phyloP scores from a whole-genome alignment of 2,888 invertebrate genomes.

The Agrotis clavis region DNA sequence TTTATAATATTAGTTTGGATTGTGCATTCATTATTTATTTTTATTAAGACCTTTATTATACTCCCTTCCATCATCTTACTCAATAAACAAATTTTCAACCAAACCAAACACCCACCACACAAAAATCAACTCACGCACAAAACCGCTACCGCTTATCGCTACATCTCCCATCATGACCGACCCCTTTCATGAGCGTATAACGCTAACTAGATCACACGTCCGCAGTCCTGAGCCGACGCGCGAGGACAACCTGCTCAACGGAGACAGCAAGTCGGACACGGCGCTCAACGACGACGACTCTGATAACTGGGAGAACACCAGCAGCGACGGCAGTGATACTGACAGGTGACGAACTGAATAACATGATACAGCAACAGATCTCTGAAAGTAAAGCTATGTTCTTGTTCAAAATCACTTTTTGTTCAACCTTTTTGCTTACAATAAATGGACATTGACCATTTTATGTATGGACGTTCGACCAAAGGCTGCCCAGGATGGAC shows the following conservation, averaged over 20 bases:
- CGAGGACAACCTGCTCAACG: conserved; percentile 83
- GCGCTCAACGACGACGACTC: conserved; percentile 85
- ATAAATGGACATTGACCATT: no score
- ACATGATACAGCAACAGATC: no score
- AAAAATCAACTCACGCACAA: neutral
- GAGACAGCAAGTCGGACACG: conserved; percentile 81
- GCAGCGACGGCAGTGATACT: conserved; percentile 89
- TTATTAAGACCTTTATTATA: neutral
- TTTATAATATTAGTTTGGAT: no score
- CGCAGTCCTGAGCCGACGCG: conserved; percentile 86
- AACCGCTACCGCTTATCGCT: conserved; percentile 34
- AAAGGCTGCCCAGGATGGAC: no score
- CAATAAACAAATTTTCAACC: no score
- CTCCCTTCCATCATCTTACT: neutral
- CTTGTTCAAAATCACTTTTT: no score
- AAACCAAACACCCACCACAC: neutral
- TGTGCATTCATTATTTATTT: no score
- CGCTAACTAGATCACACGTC: conserved; percentile 62
- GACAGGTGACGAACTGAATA: conserved; percentile 78
- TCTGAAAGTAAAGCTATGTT: no score
- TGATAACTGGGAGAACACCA: conserved; percentile 90
- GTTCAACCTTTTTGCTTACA: no score
- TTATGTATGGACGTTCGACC: no score
- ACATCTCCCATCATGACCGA: conserved; percentile 6
- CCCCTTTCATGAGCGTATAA: conserved; percentile 40